A percentile compares a stretch with the other conserved stretches of the same genome.
Evolutionary conservation across 2,113 vertebrate species (phyloP).

Genomic region (Lophochroa leadbeateri): DNA sequence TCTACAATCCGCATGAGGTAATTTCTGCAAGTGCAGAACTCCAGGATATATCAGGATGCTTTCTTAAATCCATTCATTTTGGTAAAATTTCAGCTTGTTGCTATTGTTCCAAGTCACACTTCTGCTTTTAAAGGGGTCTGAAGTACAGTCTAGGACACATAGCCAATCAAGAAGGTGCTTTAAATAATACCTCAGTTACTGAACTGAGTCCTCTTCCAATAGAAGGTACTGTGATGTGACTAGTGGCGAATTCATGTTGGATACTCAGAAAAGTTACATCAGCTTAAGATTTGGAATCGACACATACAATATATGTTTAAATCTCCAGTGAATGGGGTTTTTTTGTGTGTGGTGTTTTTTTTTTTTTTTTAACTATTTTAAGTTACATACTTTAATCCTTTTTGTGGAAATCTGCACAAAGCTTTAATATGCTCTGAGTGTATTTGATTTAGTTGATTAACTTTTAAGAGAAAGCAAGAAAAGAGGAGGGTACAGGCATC

Average conservation of each 20-base stretch:
- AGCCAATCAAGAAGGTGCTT: neutral
- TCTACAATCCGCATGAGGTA: rapidly evolving
- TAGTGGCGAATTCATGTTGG: neutral
- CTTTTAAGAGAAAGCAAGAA: neutral
- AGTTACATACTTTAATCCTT: neutral
- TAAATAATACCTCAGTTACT: neutral
- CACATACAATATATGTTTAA: neutral
- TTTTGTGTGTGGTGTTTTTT: neutral
- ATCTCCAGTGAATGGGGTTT: neutral
- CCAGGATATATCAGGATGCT: neutral
- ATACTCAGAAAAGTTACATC: neutral
- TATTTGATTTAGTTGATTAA: neutral
- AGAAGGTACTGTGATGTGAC: neutral
- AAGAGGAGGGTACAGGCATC: neutral
- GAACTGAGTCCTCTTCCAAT: neutral
- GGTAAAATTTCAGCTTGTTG: neutral
- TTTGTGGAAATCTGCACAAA: neutral
- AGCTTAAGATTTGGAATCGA: neutral
- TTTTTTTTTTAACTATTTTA: neutral
- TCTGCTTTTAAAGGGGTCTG: neutral
- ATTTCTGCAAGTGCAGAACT: neutral
- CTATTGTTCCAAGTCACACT: neutral
- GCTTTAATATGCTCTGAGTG: neutral
- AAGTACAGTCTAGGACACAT: neutral
- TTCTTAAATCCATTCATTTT: neutral